Conservation (phyloP, 2,797 vertebrate species). For the Delichon dasypus region DNA sequence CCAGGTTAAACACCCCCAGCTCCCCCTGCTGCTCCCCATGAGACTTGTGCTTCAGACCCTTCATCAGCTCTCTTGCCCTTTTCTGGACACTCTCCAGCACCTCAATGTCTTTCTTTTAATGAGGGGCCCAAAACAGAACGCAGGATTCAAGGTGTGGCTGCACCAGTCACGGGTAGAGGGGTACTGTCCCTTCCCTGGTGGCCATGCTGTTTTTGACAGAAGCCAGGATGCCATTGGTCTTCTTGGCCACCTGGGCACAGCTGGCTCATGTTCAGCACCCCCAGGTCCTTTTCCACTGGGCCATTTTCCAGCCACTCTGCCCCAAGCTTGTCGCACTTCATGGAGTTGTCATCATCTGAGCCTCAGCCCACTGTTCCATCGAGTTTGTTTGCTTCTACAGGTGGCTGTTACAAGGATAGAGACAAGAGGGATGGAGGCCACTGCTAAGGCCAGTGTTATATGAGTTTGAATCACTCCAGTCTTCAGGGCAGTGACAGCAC, state of each 20-base stretch:
- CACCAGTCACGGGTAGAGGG: neutral
- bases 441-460: neutral
- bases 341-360: neutral
- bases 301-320: neutral
- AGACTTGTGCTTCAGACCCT: neutral
- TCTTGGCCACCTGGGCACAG: no score
- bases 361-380: neutral
- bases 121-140: neutral
- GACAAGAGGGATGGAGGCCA: neutral
- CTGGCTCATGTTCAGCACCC: neutral
- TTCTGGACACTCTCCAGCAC: fast-evolving
- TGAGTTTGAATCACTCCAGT: neutral
- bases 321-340: neutral
- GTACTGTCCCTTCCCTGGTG: neutral
- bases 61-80: neutral
- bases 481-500: neutral
- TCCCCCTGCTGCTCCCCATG: fast-evolving
- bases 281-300: neutral
- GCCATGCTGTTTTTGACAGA: neutral
- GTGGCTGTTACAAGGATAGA: neutral
- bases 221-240: neutral
- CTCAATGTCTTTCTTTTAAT: neutral
- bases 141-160: neutral
- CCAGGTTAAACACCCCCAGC: neutral
- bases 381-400: neutral